phyloP scores from a whole-genome alignment of 1,140 invertebrate genomes.

The Cydia amplana region DNA sequence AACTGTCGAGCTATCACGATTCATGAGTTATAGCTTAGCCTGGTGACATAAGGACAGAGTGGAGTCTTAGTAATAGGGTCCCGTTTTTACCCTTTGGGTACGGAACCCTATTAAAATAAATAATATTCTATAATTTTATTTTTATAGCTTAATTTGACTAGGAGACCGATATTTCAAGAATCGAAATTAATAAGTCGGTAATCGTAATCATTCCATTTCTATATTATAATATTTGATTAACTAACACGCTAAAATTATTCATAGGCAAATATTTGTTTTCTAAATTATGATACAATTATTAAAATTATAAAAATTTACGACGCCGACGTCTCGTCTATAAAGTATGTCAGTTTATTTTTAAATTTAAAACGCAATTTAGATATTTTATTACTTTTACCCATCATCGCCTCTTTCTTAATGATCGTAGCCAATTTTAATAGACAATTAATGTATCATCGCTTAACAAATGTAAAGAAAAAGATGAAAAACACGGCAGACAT shows the following conservation, averaged over 20 bases:
- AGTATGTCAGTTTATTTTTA: slow-evolving; percentile 10
- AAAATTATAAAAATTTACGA: not conserved
- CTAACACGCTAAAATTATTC: slow-evolving; percentile 1
- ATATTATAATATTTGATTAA: slow-evolving; percentile 14
- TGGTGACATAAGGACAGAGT: too few species aligned
- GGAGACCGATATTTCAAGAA: not conserved
- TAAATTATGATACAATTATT: slow-evolving; percentile 18
- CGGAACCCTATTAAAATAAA: not conserved
- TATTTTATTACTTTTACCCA: slow-evolving; percentile 12
- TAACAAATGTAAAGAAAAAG: not conserved
- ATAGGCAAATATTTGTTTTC: slow-evolving; percentile 27
- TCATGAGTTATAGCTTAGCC: too few species aligned
- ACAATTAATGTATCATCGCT: not conserved
- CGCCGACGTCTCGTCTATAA: slow-evolving; percentile 4
- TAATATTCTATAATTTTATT: not conserved
- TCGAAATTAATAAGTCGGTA: not conserved
- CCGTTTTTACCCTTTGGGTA: too few species aligned
- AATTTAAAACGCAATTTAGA: not conserved
- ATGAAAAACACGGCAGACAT: not conserved
- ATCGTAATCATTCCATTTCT: not conserved
- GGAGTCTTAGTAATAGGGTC: too few species aligned
- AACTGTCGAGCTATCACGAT: too few species aligned
- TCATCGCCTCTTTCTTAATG: slow-evolving; percentile 21
- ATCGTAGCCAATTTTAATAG: not conserved
- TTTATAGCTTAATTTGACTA: not conserved